These are phyloP conservation scores for Halocynthia aurantium DNA, from an alignment of 23 tunicate genomes.

Conservation along the genomic window DNA sequence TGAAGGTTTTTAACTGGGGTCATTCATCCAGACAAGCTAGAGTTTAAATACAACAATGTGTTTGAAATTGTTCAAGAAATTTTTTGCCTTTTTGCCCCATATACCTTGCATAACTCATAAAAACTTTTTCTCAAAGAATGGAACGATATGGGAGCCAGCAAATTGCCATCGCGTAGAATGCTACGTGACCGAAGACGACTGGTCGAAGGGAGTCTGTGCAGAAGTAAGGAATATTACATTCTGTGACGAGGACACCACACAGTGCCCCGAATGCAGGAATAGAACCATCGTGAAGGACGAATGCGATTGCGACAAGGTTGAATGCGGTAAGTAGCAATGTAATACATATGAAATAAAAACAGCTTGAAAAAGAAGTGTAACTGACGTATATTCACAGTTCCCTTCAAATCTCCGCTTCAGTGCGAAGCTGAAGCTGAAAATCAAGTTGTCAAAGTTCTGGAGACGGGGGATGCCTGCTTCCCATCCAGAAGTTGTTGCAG, in stretches of 20 bases:
- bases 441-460: constrained; percentile 33
- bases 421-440: constrained; percentile 16
- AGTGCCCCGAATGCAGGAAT: constrained; percentile 43
- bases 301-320: constrained; percentile 40
- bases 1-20: too few species aligned
- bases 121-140: constrained; percentile 20
- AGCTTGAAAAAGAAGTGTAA: too few species aligned
- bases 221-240: background rate
- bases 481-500: constrained; percentile 54
- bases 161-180: constrained; percentile 28
- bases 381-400: too few species aligned
- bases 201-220: constrained; percentile 39
- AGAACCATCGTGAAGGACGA: constrained; percentile 34
- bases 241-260: constrained; percentile 16
- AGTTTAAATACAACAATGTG: too few species aligned
- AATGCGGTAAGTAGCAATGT: constrained; percentile 40
- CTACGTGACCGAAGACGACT: constrained; percentile 41
- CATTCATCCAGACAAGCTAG: too few species aligned
- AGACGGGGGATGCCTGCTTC: constrained; percentile 42
- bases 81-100: too few species aligned
- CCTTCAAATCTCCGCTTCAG: constrained; percentile 24
- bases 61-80: too few species aligned
- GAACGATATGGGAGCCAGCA: constrained; percentile 25
- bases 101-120: too few species aligned
- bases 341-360: background rate